These are phyloP conservation scores for Holcopasites calliopsidis DNA, from an alignment of 1,140 invertebrate species.

Conservation along the genomic window DNA sequence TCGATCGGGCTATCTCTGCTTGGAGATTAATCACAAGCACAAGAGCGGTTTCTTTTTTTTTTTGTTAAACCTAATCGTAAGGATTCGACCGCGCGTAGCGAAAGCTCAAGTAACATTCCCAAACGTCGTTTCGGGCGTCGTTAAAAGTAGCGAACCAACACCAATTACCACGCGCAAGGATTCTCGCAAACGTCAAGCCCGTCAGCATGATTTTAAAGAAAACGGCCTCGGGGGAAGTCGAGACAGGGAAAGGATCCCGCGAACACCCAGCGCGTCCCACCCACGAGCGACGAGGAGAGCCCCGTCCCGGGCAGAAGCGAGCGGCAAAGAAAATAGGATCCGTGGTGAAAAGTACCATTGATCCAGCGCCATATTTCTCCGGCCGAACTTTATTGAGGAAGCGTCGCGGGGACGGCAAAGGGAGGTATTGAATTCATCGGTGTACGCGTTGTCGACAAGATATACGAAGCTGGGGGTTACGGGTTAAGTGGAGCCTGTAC, in stretches of 20 bases:
- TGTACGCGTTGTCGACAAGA: conserved; percentile 68
- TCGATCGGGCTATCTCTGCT: no score
- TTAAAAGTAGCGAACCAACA: background rate
- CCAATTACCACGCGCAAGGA: conserved; percentile 3
- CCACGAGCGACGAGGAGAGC: conserved; percentile 26
- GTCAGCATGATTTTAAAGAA: background rate
- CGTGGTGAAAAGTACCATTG: conserved; percentile 51
- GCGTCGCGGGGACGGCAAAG: conserved; percentile 6
- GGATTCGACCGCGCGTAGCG: no score
- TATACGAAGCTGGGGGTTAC: conserved; percentile 70
- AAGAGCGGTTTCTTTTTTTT: no score
- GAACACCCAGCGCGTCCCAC: conserved; percentile 47
- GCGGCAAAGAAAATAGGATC: background rate
- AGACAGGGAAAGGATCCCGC: background rate
- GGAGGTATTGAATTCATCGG: conserved; percentile 66
- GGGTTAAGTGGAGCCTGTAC: conserved; percentile 72
- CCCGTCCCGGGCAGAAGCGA: background rate
- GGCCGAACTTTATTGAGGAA: conserved; percentile 64
- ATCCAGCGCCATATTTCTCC: conserved; percentile 60
- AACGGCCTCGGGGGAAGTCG: background rate
- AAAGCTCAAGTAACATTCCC: no score
- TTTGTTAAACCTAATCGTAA: no score
- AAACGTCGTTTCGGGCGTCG: background rate
- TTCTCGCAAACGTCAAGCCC: background rate
- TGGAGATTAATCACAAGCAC: no score